Evolutionary conservation across 2,888 invertebrate species (phyloP), one percentile per base, ranked within the genome.

Genomic region (Pogonocherus hispidulus): DNA sequence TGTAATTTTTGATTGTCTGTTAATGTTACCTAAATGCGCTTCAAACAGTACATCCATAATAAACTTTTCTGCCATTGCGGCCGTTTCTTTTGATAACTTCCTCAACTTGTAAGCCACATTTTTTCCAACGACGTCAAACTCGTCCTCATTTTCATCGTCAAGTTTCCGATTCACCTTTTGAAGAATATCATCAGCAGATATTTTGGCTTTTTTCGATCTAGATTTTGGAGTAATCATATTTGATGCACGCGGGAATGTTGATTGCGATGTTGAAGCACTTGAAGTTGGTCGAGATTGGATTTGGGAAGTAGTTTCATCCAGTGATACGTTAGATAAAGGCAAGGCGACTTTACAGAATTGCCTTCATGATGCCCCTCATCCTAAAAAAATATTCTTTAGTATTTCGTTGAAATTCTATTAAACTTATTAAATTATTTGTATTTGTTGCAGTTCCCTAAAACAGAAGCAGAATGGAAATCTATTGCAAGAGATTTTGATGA

Each of bases 71-170:
- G 70, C 41, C 49, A 67, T 11, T 19, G 62, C 59, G 46, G n/a
- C 49, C 16, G 59, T 63, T 35, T 55, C 64, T 32, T 27, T 47
- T 51, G 67, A 56, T 27, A 70, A 41, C 32, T 22, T 20, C 35
- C 64, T 20, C 41, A 71, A 56, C 52, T 67, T 63, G 27, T 55
- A 27, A 35, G 66, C 72, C 16, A 70, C 62, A 55, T 69, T 72
- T 63, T 57, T 69, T 9, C 62, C 56, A 27, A 56, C n/a, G 16
- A 37, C 35, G 9, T 56, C 56, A 27, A 41, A 56, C 16, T 56
- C 37, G 20, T 56, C 56, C 8, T 2, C 9, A 2, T 8, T 32
- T 11, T 32, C 2, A 8, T 32, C 11, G 9, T 32, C 11, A 11
- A 32, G 9, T 32, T 2, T 11, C 2, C 8, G 8, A 32, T 32